A percentile compares a stretch with the other conserved stretches of the same genome.
Evolutionary conservation across 2,113 vertebrate genomes (phyloP).

Genomic region (Hystrix cristata): DNA sequence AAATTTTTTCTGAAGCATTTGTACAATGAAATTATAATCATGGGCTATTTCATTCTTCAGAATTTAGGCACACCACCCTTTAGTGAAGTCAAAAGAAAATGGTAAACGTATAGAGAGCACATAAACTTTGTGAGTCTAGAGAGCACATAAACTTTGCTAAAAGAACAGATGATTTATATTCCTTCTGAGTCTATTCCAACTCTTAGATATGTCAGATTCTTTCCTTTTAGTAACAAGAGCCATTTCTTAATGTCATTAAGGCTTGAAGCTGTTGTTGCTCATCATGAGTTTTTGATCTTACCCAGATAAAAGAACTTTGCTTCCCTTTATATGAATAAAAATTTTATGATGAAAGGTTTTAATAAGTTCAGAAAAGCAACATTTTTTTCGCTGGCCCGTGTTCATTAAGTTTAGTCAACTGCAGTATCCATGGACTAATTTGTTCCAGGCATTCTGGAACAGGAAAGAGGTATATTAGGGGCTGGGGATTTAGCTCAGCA

Average conservation of each 20-base stretch:
- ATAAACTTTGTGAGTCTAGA: not conserved
- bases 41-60: not conserved
- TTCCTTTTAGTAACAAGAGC: conserved; percentile 45
- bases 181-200: conserved; percentile 19
- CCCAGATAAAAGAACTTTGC: conserved; percentile 46
- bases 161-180: not conserved
- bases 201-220: not conserved
- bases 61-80: not conserved
- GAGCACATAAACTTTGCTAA: not conserved
- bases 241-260: conserved; percentile 20
- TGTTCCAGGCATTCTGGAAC: not conserved
- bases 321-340: conserved; percentile 55
- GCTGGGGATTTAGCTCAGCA: too few species aligned
- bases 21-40: conserved; percentile 20
- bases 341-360: conserved; percentile 30
- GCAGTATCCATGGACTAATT: not conserved
- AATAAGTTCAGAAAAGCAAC: not conserved
- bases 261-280: conserved; percentile 8
- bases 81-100: not conserved
- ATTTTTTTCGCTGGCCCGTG: not conserved
- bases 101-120: not conserved
- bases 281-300: conserved; percentile 2
- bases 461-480: not conserved
- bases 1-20: conserved; percentile 10
- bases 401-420: not conserved